Base-by-base conservation (phyloP, 1,140 invertebrate species). In the Eulimnadia texana region DNA sequence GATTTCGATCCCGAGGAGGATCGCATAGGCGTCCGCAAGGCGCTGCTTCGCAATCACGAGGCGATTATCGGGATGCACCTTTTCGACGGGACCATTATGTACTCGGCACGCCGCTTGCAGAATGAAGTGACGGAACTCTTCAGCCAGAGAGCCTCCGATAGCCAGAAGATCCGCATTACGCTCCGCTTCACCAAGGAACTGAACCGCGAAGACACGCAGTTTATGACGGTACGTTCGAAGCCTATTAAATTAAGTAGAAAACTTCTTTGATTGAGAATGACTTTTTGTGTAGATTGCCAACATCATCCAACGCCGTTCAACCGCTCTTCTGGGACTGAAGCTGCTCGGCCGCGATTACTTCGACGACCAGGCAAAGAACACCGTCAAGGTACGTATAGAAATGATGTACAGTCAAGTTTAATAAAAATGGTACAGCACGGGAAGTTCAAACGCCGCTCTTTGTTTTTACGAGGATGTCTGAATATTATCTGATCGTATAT, bases 1-100 rank as follows among this genome's bases (percentile, higher is more conserved):
- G 83, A 86, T 66, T 86, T 90, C 67, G 68, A 71, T 0, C 89
- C 89, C 0, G 78, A 82, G 6, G 81, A 89, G 65, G 88, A 90
- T 53, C 73, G 76, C 22, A 83, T 81, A 0, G 50, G 61, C 1
- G 71, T 82, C 2, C 76, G 82, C 20, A 84, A 82, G 68, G 76
- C 67, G 0, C 68, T 89, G 1, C 58, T 89, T 0, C 67, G 72
- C 20, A 57, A 72, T 2, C 84, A 88, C 63, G 69, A 69, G 25
- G 72, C 77, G 1, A 69, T 60, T 1, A 64, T 86, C 1, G 79
- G 78, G 0, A 54, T 16, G 65, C 78, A 80, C 64, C 66, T 81
- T 3, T 82, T 80, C 73, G 80, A 82, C 70, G 80, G 80, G 0
- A 73, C 74, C 2, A 71, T 75, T 0, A 58, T 82, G 6, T 80